Evolutionary conservation across 2,888 invertebrate genomes (phyloP).

Genomic region (Agriotes lineatus): DNA sequence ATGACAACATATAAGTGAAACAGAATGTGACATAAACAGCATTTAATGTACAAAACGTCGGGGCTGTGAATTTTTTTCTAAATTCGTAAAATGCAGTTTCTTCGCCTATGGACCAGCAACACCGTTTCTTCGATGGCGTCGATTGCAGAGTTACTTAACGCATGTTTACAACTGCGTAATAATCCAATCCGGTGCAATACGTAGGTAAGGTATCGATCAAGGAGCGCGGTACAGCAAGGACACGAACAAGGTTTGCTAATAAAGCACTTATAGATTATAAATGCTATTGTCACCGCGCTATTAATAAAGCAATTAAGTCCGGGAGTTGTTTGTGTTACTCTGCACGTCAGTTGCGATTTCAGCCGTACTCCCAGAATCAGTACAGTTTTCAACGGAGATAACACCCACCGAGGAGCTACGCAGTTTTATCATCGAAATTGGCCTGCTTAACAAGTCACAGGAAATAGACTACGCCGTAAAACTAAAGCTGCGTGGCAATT

Average conservation of each 20-base stretch:
- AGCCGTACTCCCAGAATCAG: background rate
- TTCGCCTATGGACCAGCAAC: too few relatives aligned
- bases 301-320: conserved; percentile 22
- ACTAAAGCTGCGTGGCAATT: too few relatives aligned
- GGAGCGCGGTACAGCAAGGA: background rate
- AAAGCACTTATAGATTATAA: conserved; percentile 15
- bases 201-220: background rate
- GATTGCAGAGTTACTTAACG: too few relatives aligned
- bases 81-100: too few relatives aligned
- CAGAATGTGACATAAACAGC: too few relatives aligned
- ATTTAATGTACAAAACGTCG: too few relatives aligned
- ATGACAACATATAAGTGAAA: too few relatives aligned
- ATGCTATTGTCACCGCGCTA: conserved; percentile 14
- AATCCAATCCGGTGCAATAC: background rate
- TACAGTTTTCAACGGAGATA: conserved; percentile 5
- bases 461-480: too few relatives aligned
- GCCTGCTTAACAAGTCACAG: background rate
- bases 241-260: conserved; percentile 11
- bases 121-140: too few relatives aligned
- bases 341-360: conserved; percentile 10
- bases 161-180: background rate
- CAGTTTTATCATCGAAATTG: background rate
- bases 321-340: conserved; percentile 8
- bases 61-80: too few relatives aligned
- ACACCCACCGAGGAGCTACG: background rate